phyloP scores from a whole-genome alignment of 2,888 invertebrate species.

The Platypus cylindrus region DNA sequence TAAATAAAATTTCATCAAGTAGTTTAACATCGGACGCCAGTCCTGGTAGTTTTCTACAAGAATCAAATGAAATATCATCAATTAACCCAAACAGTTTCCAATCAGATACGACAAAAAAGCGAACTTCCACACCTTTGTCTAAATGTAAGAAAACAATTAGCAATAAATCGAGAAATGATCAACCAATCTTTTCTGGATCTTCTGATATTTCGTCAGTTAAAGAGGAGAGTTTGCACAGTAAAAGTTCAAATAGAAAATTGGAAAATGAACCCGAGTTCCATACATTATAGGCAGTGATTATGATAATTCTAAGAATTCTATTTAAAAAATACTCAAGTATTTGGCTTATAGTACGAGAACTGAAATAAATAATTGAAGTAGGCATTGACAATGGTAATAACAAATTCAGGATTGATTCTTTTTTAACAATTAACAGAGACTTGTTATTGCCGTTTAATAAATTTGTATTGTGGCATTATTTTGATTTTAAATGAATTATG shows the following conservation, averaged over 20 bases:
- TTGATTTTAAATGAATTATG: too few species aligned
- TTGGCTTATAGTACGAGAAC: too few species aligned
- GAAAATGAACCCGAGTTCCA: conserved; percentile 26
- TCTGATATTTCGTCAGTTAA: conserved; percentile 46
- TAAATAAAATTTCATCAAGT: conserved; percentile 23
- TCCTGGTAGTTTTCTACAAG: conserved; percentile 21
- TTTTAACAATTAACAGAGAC: too few species aligned
- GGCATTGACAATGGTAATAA: too few species aligned
- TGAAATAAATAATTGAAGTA: too few species aligned
- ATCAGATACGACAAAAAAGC: conserved; percentile 22
- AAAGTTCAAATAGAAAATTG: neutral
- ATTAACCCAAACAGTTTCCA: conserved; percentile 20
- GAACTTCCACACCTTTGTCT: conserved; percentile 45
- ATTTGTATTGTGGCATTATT: too few species aligned
- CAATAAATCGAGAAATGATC: conserved; percentile 28
- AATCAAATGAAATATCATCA: conserved; percentile 26
- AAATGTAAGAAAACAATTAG: conserved; percentile 37
- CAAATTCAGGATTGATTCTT: too few species aligned
- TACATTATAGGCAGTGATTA: conserved; percentile 8
- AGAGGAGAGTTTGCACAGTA: conserved; percentile 18
- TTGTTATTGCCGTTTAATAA: too few species aligned
- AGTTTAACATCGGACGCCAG: conserved; percentile 21
- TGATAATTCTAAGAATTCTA: too few species aligned
- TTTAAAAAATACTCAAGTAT: too few species aligned
- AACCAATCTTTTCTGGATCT: conserved; percentile 39